Evolutionary conservation across 2,888 invertebrate species (phyloP).

Genomic region (Agonum fuliginosum): DNA sequence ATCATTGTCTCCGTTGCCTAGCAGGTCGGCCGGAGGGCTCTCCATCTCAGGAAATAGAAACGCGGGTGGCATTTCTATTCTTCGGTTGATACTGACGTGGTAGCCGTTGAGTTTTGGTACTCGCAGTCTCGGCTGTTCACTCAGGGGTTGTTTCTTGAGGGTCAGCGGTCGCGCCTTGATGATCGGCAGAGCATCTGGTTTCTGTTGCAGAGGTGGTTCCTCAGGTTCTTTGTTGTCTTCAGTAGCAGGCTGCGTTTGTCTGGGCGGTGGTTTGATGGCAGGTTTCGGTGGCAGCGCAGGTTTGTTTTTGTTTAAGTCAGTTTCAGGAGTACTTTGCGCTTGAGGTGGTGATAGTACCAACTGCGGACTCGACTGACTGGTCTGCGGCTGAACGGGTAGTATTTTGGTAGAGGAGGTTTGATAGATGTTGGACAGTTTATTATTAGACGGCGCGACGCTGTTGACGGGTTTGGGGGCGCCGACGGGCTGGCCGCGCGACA

Average conservation of each 20-base stretch:
- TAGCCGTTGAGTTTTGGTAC: constrained; percentile 79
- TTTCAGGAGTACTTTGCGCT: constrained; percentile 77
- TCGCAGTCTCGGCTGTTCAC: constrained; percentile 86
- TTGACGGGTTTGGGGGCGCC: constrained; percentile 83
- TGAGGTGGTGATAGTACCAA: constrained; percentile 76
- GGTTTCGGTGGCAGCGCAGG: constrained; percentile 92
- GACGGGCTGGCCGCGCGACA: constrained; percentile 67
- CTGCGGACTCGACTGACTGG: constrained; percentile 70
- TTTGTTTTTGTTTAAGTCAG: constrained; percentile 78
- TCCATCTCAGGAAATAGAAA: constrained; percentile 87
- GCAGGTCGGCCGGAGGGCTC: constrained; percentile 76
- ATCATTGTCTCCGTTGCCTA: constrained; percentile 70
- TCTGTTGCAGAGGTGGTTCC: constrained; percentile 72
- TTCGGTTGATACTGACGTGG: constrained; percentile 81
- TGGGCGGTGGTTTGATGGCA: constrained; percentile 77
- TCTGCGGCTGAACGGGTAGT: constrained; percentile 87
- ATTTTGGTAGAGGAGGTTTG: constrained; percentile 88
- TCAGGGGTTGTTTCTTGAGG: constrained; percentile 87
- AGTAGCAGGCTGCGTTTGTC: constrained; percentile 70
- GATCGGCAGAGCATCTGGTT: constrained; percentile 72
- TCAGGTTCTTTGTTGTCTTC: constrained; percentile 65
- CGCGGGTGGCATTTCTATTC: constrained; percentile 89
- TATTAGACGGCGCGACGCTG: constrained; percentile 88
- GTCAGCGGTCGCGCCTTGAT: constrained; percentile 91
- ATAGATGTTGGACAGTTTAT: constrained; percentile 85